Percentiles rank a stretch among this genome's conserved stretches.
phyloP scores from a whole-genome alignment of 2,797 vertebrate genomes.

The Serranus cabrilla region DNA sequence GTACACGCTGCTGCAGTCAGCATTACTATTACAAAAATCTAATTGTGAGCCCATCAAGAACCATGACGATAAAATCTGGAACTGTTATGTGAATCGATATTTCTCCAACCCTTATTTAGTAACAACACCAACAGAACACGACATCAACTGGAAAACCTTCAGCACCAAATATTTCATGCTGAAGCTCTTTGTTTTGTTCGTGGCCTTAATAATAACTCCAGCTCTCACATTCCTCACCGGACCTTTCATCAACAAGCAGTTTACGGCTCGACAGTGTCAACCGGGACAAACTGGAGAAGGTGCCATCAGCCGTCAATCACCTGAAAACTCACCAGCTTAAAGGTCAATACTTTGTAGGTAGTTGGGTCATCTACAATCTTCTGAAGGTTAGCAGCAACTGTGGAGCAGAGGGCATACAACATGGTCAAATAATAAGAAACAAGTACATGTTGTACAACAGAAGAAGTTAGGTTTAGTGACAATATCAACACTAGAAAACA shows the following conservation, averaged over 20 bases:
- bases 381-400: slow-evolving; percentile 99
- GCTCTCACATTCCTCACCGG: slow-evolving; percentile 29
- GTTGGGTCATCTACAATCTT: slow-evolving; percentile 98
- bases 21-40: not conserved
- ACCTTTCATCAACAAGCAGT: slow-evolving; percentile 45
- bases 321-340: slow-evolving; percentile 95
- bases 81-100: not conserved
- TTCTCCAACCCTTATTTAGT: not conserved
- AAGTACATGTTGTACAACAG: not conserved
- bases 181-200: slow-evolving; percentile 22
- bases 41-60: not conserved
- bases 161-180: slow-evolving; percentile 7
- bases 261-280: slow-evolving; percentile 19
- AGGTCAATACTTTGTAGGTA: slow-evolving; percentile 97
- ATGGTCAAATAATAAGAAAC: slow-evolving; percentile 7
- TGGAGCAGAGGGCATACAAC: slow-evolving; percentile 52
- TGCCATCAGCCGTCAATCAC: slow-evolving; percentile 54
- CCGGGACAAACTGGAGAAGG: slow-evolving; percentile 13
- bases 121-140: not conserved
- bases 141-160: slow-evolving; percentile 1
- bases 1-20: not conserved
- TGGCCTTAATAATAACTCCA: slow-evolving; percentile 37
- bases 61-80: not conserved
- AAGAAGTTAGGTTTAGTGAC: not conserved
- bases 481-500: not conserved